phyloP scores from a whole-genome alignment of 2,797 vertebrate genomes.

The Bradypodion ventrale region DNA sequence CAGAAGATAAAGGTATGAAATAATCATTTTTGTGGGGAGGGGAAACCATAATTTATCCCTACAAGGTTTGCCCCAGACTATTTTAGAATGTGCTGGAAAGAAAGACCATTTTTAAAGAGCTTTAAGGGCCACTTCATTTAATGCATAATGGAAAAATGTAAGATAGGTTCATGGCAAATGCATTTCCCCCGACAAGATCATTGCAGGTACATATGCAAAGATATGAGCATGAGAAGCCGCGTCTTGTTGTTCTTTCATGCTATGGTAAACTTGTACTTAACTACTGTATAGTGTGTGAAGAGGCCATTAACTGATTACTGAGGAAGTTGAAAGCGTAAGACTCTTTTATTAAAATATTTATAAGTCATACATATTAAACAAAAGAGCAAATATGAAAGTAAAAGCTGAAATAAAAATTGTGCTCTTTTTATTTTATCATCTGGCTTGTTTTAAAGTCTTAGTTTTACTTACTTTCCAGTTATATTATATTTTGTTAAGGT shows the following conservation, averaged over 20 bases:
- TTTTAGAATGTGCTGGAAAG: constrained; percentile 35
- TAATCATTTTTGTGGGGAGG: background rate
- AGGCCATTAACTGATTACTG: constrained; percentile 40
- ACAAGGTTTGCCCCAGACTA: background rate
- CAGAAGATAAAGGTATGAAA: constrained; percentile 36
- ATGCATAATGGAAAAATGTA: background rate
- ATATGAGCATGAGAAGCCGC: background rate
- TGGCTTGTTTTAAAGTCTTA: background rate
- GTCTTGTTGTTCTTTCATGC: background rate
- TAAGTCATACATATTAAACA: constrained; percentile 37
- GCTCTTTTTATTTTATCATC: constrained; percentile 33
- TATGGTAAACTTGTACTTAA: background rate
- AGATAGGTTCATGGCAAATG: background rate
- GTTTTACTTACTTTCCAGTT: constrained; percentile 29
- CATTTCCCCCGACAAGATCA: background rate
- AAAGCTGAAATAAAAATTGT: constrained; percentile 38
- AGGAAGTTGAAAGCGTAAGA: constrained; percentile 35
- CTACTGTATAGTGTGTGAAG: background rate
- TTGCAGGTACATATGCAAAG: background rate
- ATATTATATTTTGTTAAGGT: constrained; percentile 1
- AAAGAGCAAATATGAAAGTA: constrained; percentile 36
- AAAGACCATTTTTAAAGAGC: constrained; percentile 31
- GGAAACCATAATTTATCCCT: background rate
- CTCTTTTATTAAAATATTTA: constrained; percentile 48
- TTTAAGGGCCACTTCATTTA: constrained; percentile 17